phyloP scores from a whole-genome alignment of 2,888 invertebrate genomes.

The Agrotis ipsilon region DNA sequence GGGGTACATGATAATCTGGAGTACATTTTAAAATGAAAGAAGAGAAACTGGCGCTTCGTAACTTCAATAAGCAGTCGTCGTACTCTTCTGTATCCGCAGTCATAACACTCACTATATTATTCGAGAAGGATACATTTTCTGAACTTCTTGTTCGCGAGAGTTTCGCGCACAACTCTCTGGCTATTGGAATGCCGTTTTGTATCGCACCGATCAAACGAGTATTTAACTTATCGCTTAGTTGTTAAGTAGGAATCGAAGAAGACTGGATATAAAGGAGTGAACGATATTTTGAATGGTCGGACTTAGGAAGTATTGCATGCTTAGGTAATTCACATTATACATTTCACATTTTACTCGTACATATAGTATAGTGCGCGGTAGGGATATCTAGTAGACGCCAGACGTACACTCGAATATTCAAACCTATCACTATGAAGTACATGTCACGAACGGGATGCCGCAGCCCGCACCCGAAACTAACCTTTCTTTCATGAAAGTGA shows the following conservation, averaged over 20 bases:
- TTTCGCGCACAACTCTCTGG: conserved; percentile 6
- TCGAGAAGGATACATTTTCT: conserved; percentile 19
- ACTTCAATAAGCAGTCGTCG: not conserved
- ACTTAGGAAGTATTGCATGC: conserved; percentile 66
- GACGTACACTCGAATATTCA: conserved; percentile 34
- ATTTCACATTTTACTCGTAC: conserved; percentile 36
- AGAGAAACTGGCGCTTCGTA: not conserved
- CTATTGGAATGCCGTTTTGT: conserved; percentile 18
- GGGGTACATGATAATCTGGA: conserved; percentile 7
- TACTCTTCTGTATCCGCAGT: conserved; percentile 8
- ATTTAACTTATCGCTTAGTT: conserved; percentile 56
- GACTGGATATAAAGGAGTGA: conserved; percentile 77
- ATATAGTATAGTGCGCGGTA: conserved; percentile 19
- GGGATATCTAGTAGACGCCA: conserved; percentile 38
- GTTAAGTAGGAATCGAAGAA: conserved; percentile 78
- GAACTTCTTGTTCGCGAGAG: conserved; percentile 15
- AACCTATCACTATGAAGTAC: conserved; percentile 10
- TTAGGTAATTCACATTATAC: conserved; percentile 60
- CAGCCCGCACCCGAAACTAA: conserved; percentile 11
- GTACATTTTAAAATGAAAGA: not conserved
- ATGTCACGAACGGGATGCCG: not conserved
- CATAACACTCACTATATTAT: not conserved
- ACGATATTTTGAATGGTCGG: conserved; percentile 67
- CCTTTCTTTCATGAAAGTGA: conserved; percentile 13
- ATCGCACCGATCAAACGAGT: conserved; percentile 37